A percentile compares a stretch with the other conserved stretches of the same genome.
phyloP scores from a whole-genome alignment of 1,140 invertebrate species.

The Drosophila santomea region DNA sequence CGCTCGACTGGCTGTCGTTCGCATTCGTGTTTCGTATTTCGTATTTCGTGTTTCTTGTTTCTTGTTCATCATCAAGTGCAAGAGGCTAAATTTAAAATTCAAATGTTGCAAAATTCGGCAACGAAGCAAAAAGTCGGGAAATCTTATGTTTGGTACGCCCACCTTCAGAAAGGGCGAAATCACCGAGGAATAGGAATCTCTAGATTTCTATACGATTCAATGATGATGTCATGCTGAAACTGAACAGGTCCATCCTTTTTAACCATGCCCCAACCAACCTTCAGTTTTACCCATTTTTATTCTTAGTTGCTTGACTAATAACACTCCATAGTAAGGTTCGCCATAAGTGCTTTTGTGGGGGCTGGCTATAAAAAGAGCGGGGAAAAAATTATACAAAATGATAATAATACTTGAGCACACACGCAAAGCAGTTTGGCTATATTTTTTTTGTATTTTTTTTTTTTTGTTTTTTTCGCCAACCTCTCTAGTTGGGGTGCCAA shows the following conservation, averaged over 20 bases:
- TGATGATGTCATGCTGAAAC: conserved; percentile 33
- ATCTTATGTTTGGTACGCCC: conserved; percentile 8
- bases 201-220: conserved; percentile 1
- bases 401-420: conserved; percentile 60
- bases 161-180: conserved; percentile 41
- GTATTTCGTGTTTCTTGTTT: conserved; percentile 7
- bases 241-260: conserved; percentile 36
- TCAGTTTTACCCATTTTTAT: conserved; percentile 45
- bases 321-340: conserved; percentile 35
- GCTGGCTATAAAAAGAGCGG: conserved; percentile 46
- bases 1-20: conserved; percentile 61
- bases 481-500: conserved; percentile 57
- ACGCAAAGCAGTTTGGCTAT: conserved; percentile 32
- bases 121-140: conserved; percentile 20
- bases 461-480: neutral
- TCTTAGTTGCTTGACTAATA: conserved; percentile 45
- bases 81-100: conserved; percentile 70
- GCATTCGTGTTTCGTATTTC: conserved; percentile 8
- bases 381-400: conserved; percentile 48
- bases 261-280: conserved; percentile 20
- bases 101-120: conserved; percentile 65
- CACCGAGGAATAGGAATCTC: neutral
- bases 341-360: conserved; percentile 43
- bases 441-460: conserved; percentile 15
- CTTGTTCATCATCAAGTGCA: conserved; percentile 47